Conservation (phyloP, 2,888 invertebrate species). For the Aelia acuminata region DNA sequence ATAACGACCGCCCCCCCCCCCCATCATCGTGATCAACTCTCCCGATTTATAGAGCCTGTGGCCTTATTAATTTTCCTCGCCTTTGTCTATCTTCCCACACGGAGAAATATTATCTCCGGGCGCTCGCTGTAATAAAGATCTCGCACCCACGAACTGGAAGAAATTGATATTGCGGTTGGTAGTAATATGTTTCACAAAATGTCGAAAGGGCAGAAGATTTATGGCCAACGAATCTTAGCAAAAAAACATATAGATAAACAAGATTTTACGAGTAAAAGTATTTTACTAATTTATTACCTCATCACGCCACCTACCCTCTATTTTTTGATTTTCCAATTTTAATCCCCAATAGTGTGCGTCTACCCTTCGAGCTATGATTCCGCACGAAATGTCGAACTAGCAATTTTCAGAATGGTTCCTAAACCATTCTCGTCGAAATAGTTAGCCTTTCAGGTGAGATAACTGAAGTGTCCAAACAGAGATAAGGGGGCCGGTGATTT, state of each 20-base stretch:
- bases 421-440: too few relatives aligned
- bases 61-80: conserved; percentile 6
- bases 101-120: neutral
- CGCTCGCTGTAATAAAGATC: neutral
- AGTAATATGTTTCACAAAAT: neutral
- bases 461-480: too few relatives aligned
- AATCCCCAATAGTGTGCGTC: too few relatives aligned
- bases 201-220: neutral
- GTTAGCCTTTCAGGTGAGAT: too few relatives aligned
- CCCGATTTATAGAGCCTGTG: neutral
- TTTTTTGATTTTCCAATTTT: too few relatives aligned
- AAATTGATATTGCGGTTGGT: conserved; percentile 12
- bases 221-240: neutral
- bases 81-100: conserved; percentile 32
- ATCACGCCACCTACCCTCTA: too few relatives aligned
- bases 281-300: too few relatives aligned
- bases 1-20: neutral
- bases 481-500: too few relatives aligned
- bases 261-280: neutral
- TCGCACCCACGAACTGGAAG: neutral
- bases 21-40: neutral
- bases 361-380: too few relatives aligned
- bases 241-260: neutral
- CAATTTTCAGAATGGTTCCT: too few relatives aligned
- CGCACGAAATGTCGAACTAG: too few relatives aligned